Base-by-base conservation (phyloP, 35 echinoderm and acorn worm genomes). In the Lytechinus variegatus region DNA sequence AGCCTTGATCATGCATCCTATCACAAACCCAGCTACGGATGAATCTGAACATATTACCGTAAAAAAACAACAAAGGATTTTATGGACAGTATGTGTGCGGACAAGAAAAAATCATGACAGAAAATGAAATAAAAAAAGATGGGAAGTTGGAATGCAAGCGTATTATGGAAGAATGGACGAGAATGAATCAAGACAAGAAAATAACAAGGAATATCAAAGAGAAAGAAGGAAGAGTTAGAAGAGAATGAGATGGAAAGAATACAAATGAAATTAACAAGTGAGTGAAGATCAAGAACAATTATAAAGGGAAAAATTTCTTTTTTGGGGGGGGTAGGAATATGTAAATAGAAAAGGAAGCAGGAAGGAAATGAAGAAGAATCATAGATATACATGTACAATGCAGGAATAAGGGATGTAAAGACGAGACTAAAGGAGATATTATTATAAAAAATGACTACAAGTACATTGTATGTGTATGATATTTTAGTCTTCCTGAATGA, bases 1-100 rank as follows among this genome's bases (percentile, higher is more conserved):
- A n/a, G 98, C 98, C 94, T 97, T 97, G 89, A 99, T 99, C 6
- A 99, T 97, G 72, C 98, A 94, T 13, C 97, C 98, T 94, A 99
- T 99, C 96, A 99, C 98, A 96, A 99, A 97, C 87, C 98, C 98
- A 86, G 94, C 98, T 99, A 54, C 8, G 71, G 87, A 87, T 60
- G 92, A 27, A 27, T 53, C 52, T 86, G 6, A 58, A 58, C 9
- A 58, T 2, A 58, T 6, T 9, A 58, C n/a, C n/a, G n/a, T n/a
- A n/a, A n/a, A n/a, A 58, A 58, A 13, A 9, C 7, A 9, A 58
- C 56, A 10, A 10, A 58, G 9, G 5, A 9, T 11, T 7, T 9
- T 9, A 58, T 58, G 56, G 4, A 58, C 33, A 58, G 9, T 11
- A 58, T 9, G 13, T 13, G 13, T 9, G 13, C 9, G 2, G 56